phyloP scores from a whole-genome alignment of 2,113 vertebrate species.

The Gopherus evgoodei region DNA sequence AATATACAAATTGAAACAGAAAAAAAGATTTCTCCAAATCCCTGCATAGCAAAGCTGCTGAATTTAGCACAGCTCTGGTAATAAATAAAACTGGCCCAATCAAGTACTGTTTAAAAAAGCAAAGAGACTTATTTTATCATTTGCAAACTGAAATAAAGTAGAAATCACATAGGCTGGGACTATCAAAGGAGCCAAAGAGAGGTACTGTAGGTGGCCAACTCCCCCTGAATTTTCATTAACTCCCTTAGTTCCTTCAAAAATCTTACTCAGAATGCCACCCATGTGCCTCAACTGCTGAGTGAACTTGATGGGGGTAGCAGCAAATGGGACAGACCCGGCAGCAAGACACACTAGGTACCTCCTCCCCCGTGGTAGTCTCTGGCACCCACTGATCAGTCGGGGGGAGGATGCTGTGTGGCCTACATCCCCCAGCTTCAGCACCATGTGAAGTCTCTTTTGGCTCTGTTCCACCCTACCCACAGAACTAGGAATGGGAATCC shows the following conservation, averaged over 20 bases:
- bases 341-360: not conserved
- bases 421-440: not conserved
- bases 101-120: constrained; percentile 5
- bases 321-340: not conserved
- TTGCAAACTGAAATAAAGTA: not conserved
- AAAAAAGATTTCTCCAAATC: not conserved
- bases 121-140: not conserved
- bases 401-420: too few species aligned
- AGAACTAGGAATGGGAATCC: not conserved
- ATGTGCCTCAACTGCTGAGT: not conserved
- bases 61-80: not conserved
- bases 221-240: not conserved
- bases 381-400: not conserved
- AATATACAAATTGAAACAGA: not conserved
- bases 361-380: not conserved
- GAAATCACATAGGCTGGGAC: not conserved
- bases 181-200: not conserved
- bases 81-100: constrained; percentile 8
- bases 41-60: not conserved
- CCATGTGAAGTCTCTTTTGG: not conserved
- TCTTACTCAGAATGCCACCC: not conserved
- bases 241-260: not conserved
- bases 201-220: not conserved
- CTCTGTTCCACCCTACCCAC: not conserved
- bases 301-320: not conserved